Base-by-base conservation (phyloP, 2,113 vertebrate species). In the Galemys pyrenaicus region DNA sequence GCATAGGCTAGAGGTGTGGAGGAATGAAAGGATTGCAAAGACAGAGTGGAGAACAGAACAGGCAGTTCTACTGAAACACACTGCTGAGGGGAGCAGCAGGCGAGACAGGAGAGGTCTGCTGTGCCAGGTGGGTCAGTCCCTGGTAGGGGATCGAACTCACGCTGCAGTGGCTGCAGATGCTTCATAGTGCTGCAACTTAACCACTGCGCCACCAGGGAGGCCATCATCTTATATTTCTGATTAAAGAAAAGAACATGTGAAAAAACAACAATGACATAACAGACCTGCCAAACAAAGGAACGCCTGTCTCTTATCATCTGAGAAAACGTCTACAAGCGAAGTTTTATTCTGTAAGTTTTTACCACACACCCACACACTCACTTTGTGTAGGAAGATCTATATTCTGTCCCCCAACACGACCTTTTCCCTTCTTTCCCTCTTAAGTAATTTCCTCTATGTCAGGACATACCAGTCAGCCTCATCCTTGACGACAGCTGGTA, bases 271-370 rank as follows among this genome's bases (percentile, higher is more conserved):
- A 92, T 68, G 74, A 64, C 12, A 44, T 49, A 51, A 39, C 73
- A 87, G 35, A 87, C 39, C 88, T 91, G 28, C 26, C 37, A 78
- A 89, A 80, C 51, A 89, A 67, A 85, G 37, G 71, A 49, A 87
- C 49, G 62, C 81, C 77, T 91, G 26, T 58, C 49, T 79, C 12
- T 78, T 87, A 37, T 39, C 41, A 37, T 46, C 41, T 71, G 39
- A 95, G 73, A 91, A 91, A 93, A 96, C n/a, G 70, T 54, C 26
- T 62, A 30, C 20, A 80, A 70, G 5, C 28, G 65, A 68, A 32
- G 26, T 68, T 96, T 95, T 92, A 80, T 85, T 86, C 88, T 92
- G 41, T 67, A 74, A 65, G 11, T 87, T 92, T 30, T 74, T 86
- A 91, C 82, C 10, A 30, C 35, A 73, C 70, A 58, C 10, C 5